Percentiles rank a stretch among this genome's conserved stretches.
These are phyloP conservation scores for Sebastolobus altivelis DNA, from an alignment of 2,797 vertebrate genomes.

Conservation along the genomic window DNA sequence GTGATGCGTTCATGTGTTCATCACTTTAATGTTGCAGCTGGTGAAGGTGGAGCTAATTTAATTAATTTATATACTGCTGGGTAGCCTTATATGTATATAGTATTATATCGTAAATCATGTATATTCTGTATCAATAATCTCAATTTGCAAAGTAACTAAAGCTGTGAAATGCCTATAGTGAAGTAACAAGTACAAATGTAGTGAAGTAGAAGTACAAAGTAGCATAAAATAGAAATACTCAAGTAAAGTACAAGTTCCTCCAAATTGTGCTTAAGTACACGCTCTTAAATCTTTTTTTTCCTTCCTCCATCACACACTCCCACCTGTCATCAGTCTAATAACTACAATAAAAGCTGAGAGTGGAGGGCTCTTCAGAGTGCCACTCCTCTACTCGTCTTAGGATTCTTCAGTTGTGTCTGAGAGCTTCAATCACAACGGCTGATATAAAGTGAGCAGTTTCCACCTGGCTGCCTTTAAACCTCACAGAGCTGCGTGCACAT, in stretches of 20 bases:
- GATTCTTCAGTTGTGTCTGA: slow-evolving; percentile 34
- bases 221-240: not conserved
- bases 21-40: not conserved
- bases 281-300: not conserved
- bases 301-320: slow-evolving; percentile 12
- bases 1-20: not conserved
- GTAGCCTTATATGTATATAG: not conserved
- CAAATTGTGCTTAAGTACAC: not conserved
- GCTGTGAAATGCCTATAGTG: too few relatives aligned
- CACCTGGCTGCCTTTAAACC: slow-evolving; percentile 44
- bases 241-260: not conserved
- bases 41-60: not conserved
- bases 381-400: slow-evolving; percentile 25
- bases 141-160: not conserved
- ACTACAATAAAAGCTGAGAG: slow-evolving; percentile 11
- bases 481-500: slow-evolving; percentile 25
- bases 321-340: slow-evolving; percentile 48
- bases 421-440: slow-evolving; percentile 20
- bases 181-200: not conserved
- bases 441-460: slow-evolving; percentile 19
- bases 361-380: slow-evolving; percentile 33
- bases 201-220: not conserved
- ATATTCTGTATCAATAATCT: not conserved
- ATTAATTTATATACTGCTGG: not conserved
- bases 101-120: not conserved